phyloP scores from a whole-genome alignment of 1,140 invertebrate species.

The Dendrolimus punctatus region DNA sequence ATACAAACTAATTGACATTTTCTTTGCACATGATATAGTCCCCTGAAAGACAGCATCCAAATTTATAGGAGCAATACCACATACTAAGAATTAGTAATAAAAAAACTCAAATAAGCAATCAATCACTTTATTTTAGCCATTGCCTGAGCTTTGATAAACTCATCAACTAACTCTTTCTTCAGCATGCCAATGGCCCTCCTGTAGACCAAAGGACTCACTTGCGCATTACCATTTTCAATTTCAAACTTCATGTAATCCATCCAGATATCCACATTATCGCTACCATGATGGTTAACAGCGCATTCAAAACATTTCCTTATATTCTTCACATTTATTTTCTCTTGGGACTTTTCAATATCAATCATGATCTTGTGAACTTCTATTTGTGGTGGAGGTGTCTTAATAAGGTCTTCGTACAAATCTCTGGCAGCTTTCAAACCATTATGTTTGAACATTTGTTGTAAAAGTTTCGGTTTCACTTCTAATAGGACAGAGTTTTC shows the following conservation, averaged over 20 bases:
- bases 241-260: constrained; percentile 59
- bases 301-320: constrained; percentile 58
- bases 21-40: too few species aligned
- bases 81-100: background rate
- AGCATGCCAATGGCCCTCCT: constrained; percentile 49
- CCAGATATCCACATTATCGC: constrained; percentile 46
- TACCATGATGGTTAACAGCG: constrained; percentile 46
- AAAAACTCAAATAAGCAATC: constrained; percentile 19
- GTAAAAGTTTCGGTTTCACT: constrained; percentile 53
- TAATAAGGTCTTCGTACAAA: constrained; percentile 56
- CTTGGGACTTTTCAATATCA: constrained; percentile 47
- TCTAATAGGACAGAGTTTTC: constrained; percentile 42
- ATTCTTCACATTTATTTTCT: constrained; percentile 36
- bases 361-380: constrained; percentile 54
- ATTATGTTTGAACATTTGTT: constrained; percentile 53
- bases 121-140: constrained; percentile 44
- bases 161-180: constrained; percentile 54
- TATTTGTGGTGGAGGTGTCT: constrained; percentile 49
- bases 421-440: constrained; percentile 51
- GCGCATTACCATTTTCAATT: constrained; percentile 34
- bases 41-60: too few species aligned
- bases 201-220: constrained; percentile 40
- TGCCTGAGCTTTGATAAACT: constrained; percentile 54
- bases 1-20: too few species aligned
- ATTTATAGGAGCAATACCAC: too few species aligned